Evolutionary conservation across 2,888 invertebrate species (phyloP), one percentile per base, ranked within the genome.

Genomic region (Trissonchulus latispiculum): DNA sequence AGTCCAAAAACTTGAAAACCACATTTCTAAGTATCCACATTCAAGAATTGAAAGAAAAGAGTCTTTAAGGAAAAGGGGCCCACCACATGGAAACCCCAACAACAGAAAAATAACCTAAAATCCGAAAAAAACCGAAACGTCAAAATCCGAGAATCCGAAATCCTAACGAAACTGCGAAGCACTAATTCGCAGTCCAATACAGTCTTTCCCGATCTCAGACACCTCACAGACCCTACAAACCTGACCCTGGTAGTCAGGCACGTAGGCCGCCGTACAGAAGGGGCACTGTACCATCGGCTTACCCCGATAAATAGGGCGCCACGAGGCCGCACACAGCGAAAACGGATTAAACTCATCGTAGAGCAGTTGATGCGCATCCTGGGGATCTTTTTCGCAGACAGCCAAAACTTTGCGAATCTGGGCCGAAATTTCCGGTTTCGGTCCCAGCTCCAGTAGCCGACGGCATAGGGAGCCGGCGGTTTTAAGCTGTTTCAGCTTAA

Each of bases 331-430:
- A 83, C 99, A 99, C 62, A 99, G 87, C 74, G 89, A 90, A 84
- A 99, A 99, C 0, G 99, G 99, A 86, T 99, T 99, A 83, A 95
- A 95, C 82, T 97, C 95, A 80, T 99, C 97, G 81, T 99, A 99
- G 0, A 89, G 86, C 72, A 99, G 83, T 61, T 73, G 68, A 18
- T 18, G 15, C 2, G 36, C 72, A 23, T 31, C 62, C 37, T 3
- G 32, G 18, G 83, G 82, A 59, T 81, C 83, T 77, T 83, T 83
- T 77, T 85, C 84, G 80, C 84, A 84, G 0, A 83, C 84, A 36
- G 80, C 81, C 1, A 96, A 85, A 72, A 97, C 91, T 84, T 97
- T 97, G 75, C 95, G 88, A 0, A 95, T 92, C 86, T 95, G 92
- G 78, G 91, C 90, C 0, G 93, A 92, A 0, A 94, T 91, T 80